A percentile compares a stretch with the other conserved stretches of the same genome.
Conservation (phyloP, 2,797 vertebrate species). For the Antrozous pallidus region DNA sequence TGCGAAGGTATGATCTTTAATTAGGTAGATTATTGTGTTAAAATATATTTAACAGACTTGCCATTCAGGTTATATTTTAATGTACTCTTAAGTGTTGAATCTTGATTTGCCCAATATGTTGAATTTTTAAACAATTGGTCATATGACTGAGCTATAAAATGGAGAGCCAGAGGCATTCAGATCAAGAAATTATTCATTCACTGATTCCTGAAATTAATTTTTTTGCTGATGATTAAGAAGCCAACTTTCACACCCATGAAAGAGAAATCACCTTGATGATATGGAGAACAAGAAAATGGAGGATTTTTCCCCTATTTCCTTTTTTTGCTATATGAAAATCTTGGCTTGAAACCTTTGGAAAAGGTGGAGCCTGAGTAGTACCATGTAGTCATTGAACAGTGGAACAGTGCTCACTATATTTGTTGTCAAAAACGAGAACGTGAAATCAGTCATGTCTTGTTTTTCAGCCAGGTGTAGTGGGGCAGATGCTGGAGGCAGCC, state of each 20-base stretch:
- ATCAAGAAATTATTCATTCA: background rate
- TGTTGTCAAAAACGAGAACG: background rate
- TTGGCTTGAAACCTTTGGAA: background rate
- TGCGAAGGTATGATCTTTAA: too few relatives aligned
- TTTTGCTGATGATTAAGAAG: background rate
- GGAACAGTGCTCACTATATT: background rate
- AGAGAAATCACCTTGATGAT: background rate
- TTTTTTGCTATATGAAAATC: background rate
- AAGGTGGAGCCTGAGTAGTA: background rate
- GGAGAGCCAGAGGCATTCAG: background rate
- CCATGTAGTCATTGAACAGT: background rate
- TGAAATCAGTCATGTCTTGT: background rate
- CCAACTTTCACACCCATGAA: background rate
- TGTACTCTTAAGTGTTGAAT: background rate
- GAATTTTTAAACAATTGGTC: constrained; percentile 4
- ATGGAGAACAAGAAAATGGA: background rate
- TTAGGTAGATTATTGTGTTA: background rate
- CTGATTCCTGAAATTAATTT: background rate
- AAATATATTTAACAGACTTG: background rate
- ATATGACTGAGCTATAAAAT: background rate
- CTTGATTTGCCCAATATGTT: background rate
- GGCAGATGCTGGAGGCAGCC: constrained; percentile 94
- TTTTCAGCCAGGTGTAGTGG: constrained; percentile 91
- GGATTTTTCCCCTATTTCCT: background rate
- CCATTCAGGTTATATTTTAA: background rate